Conservation (phyloP, 64 coral and sea anemone genomes). For the Dendronephthya gigantea region DNA sequence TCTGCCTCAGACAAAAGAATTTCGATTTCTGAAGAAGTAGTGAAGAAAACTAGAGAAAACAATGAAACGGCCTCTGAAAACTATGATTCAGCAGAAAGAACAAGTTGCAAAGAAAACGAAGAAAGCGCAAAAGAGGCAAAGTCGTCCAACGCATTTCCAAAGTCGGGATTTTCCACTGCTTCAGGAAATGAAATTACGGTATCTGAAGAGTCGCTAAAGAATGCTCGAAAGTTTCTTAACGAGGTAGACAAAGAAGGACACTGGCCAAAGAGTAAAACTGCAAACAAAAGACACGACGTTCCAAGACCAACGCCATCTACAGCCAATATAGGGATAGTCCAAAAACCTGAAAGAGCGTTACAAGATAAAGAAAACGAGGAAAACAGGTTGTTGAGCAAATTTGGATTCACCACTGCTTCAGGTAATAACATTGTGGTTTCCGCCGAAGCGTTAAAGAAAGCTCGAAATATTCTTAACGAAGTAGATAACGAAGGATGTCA, state of each 20-base stretch:
- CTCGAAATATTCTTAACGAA: not conserved
- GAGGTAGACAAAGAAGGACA: not conserved
- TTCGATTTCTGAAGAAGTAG: not conserved
- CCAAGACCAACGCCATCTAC: too few species aligned
- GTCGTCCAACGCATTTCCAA: not conserved
- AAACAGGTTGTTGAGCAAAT: not conserved
- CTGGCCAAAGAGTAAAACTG: not conserved
- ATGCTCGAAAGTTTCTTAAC: not conserved
- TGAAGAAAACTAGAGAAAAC: not conserved
- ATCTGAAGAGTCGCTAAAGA: not conserved
- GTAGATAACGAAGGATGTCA: not conserved
- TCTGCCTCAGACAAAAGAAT: not conserved
- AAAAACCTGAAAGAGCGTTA: not conserved
- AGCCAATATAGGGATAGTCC: too few species aligned
- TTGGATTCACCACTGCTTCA: not conserved
- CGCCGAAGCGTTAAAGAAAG: not conserved
- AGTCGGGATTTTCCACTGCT: not conserved
- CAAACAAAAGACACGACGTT: not conserved
- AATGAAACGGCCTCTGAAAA: not conserved
- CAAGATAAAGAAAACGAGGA: too few species aligned
- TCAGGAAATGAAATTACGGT: not conserved
- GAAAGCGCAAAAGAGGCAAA: not conserved
- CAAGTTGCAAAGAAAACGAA: not conserved
- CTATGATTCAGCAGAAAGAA: not conserved
- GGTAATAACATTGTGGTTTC: not conserved